Conservation (phyloP, 2,888 invertebrate genomes). For the Eupithecia subumbrata region DNA sequence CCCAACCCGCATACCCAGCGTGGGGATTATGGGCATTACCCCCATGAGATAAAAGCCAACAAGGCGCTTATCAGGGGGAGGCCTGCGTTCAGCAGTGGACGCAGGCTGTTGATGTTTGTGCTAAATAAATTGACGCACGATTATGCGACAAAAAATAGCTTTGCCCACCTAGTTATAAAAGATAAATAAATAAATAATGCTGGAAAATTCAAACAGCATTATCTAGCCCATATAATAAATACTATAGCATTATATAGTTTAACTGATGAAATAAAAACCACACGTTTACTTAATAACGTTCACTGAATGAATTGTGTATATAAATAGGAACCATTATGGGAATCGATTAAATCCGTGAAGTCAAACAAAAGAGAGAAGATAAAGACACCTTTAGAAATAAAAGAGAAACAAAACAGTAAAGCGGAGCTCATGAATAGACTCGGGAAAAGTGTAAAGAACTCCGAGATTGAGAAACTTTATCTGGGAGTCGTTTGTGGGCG, state of each 20-base stretch:
- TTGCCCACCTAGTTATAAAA: neutral
- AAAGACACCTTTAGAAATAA: slow-evolving; percentile 41
- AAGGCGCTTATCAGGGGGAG: no score
- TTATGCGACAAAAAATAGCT: neutral
- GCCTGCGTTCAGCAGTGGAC: no score
- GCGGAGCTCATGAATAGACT: slow-evolving; percentile 44
- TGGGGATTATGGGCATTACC: no score
- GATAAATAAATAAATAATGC: no score
- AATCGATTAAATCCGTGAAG: slow-evolving; percentile 30
- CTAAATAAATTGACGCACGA: neutral
- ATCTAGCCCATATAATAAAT: no score
- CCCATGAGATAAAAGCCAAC: no score
- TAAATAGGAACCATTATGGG: slow-evolving; percentile 20
- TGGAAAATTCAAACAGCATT: no score
- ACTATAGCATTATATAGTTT: no score
- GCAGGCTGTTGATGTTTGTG: no score
- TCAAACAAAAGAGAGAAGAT: slow-evolving; percentile 34
- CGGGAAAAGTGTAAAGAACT: slow-evolving; percentile 42
- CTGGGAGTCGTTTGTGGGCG: slow-evolving; percentile 37
- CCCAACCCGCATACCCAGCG: no score
- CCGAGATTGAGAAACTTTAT: slow-evolving; percentile 47
- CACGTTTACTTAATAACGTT: neutral
- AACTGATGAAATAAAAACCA: neutral
- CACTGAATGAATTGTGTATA: slow-evolving; percentile 12
- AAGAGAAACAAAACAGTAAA: slow-evolving; percentile 34